Percentiles rank a stretch among this genome's conserved stretches.
These are phyloP conservation scores for Coptodon rendalli DNA, from an alignment of 2,113 vertebrate genomes.

Conservation along the genomic window DNA sequence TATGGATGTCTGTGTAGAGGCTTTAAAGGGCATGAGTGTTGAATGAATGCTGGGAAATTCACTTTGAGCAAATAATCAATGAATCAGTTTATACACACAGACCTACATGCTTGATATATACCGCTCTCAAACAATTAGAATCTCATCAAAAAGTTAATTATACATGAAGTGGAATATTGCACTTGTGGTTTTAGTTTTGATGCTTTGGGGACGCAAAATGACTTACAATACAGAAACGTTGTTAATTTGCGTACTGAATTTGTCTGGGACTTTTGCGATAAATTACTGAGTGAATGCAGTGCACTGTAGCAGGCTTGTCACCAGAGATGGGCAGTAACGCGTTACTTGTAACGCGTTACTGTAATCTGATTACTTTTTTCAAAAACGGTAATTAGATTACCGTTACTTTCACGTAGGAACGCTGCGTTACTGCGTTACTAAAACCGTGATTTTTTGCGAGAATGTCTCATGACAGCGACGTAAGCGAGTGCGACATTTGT, in stretches of 20 bases:
- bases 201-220: neutral
- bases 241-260: neutral
- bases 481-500: no score
- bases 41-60: neutral
- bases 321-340: neutral
- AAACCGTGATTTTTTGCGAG: no score
- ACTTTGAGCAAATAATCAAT: neutral
- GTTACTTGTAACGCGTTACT: no score
- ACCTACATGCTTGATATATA: neutral
- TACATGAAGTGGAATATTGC: neutral
- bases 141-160: neutral
- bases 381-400: no score
- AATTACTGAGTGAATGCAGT: neutral
- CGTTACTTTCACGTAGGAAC: no score
- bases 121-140: neutral
- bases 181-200: neutral
- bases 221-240: neutral
- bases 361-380: no score
- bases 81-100: neutral
- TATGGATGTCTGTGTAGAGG: neutral
- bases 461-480: no score
- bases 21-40: neutral
- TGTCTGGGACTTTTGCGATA: fast-evolving
- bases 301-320: neutral
- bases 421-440: no score